A percentile compares a stretch with the other conserved stretches of the same genome.
phyloP scores from a whole-genome alignment of 1,140 invertebrate species.

The Brachionus rubens region DNA sequence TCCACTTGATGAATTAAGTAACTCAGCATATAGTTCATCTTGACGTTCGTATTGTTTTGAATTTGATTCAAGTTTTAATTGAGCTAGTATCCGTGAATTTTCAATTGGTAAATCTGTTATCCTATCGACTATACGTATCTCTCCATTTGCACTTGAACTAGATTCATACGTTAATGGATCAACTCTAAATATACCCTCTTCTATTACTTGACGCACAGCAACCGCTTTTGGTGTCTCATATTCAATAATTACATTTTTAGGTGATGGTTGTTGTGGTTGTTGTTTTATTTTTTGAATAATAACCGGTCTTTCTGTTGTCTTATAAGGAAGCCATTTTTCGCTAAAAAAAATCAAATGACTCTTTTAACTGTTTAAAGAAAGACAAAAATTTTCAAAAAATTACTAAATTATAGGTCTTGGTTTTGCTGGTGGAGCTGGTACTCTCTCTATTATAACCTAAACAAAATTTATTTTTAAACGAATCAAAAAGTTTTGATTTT shows the following conservation, averaged over 20 bases:
- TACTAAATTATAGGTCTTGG: constrained; percentile 44
- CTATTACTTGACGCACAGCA: constrained; percentile 37
- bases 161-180: constrained; percentile 21
- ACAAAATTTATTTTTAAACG: not conserved
- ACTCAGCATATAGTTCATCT: constrained; percentile 8
- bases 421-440: constrained; percentile 43
- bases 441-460: constrained; percentile 35
- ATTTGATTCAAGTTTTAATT: constrained; percentile 31
- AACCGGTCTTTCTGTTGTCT: constrained; percentile 16
- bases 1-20: not conserved
- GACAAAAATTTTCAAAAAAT: not conserved
- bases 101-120: constrained; percentile 45
- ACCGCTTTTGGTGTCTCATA: constrained; percentile 44
- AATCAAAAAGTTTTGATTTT: not conserved
- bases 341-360: too few relatives aligned
- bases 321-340: constrained; percentile 47
- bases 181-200: constrained; percentile 43
- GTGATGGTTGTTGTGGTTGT: not conserved
- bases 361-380: too few relatives aligned
- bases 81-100: constrained; percentile 25
- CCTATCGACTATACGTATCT: constrained; percentile 34
- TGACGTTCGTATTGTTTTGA: not conserved
- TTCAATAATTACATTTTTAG: constrained; percentile 46
- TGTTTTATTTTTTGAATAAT: constrained; percentile 44
- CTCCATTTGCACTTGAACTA: not conserved